Evolutionary conservation across 2,888 invertebrate species (phyloP), one percentile per base, ranked within the genome.

Genomic region (Pheosia gnoma): DNA sequence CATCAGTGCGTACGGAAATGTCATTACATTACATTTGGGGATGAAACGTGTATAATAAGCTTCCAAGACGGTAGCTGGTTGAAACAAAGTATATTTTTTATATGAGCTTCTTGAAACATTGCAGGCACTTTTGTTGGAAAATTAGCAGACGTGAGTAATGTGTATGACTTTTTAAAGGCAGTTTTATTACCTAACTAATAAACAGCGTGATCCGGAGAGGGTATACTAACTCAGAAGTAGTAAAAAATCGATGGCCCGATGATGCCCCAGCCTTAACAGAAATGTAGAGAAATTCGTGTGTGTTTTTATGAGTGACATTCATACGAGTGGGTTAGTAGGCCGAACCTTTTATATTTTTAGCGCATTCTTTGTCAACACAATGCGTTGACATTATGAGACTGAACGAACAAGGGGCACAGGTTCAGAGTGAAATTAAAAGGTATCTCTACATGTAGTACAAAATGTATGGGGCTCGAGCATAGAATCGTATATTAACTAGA

Each of bases 341-440:
- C 73, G 62, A 65, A 72, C 56, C 62, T 68, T 70, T 72, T 68
- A 65, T 75, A 74, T 72, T 71, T 71, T 65, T 60, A 67, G 67
- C 64, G 51, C 66, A 67, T 71, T 72, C 65, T 67, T 65, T 54
- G 66, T 60, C 54, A 13, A 53, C 53, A 43, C 25, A 59, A 57
- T 36, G 58, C 36, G 52, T 53, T 49, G 47, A 55, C 61, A 65
- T 64, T 65, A 61, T 65, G 58, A 61, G 62, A 53, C 53, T 53
- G 38, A 53, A 37, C 53, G 38, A 11, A 53, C 53, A 37, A 37
- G 53, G 25, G 3, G 9, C 51, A 53, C 10, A 25, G 51, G 51
- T 51, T 8, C 4, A 9, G 37, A 53, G 13, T 13, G 25, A 53
- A 1, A 53, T 11, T 4, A 36, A 11, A 37, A 11, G 53, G 6